Base-by-base conservation (phyloP, 1,140 invertebrate species). In the Habropoda laboriosa region DNA sequence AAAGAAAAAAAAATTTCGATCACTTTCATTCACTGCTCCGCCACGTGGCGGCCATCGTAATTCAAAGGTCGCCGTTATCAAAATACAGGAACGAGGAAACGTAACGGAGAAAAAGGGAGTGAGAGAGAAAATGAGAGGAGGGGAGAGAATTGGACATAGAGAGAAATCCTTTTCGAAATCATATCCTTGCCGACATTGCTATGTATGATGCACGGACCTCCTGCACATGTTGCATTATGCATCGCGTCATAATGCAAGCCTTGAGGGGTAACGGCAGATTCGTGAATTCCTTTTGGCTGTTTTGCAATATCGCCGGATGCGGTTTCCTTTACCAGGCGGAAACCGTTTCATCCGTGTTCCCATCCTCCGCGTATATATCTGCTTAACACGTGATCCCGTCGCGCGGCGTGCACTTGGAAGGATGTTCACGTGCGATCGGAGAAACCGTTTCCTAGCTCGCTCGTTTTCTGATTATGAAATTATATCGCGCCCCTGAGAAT, bases 221-320 rank as follows among this genome's bases (percentile, higher is more conserved):
- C 49, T 84, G 79, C 83, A 76, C 83, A 79, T 47, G 80, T 82
- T 86, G 85, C 85, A 86, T 86, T 86, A 86, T 86, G 85, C 85
- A 86, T 86, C 72, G 71, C 71, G 83, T 86, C 72, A 85, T 86
- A 82, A 87, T 82, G 85, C 80, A 76, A 86, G 68, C 77, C 76
- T 82, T 67, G 61, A 58, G 82, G 73, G 75, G 38, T 60, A 82
- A 64, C 60, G 80, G 71, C 70, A 86, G 85, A 86, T 86, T 86
- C 83, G 72, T 47, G 66, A 80, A 86, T 86, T 86, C 60, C 80
- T 86, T 86, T 86, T 86, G 58, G 80, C 75, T 80, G 83, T 85
- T 86, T 86, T 86, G 82, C 79, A 82, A 86, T 85, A 85, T 85
- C 82, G 74, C 60, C 16, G 79, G 79, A 79, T 81, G 63, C 74